These are phyloP conservation scores for Alosa sapidissima DNA, from an alignment of 2,797 vertebrate species.

Conservation along the genomic window DNA sequence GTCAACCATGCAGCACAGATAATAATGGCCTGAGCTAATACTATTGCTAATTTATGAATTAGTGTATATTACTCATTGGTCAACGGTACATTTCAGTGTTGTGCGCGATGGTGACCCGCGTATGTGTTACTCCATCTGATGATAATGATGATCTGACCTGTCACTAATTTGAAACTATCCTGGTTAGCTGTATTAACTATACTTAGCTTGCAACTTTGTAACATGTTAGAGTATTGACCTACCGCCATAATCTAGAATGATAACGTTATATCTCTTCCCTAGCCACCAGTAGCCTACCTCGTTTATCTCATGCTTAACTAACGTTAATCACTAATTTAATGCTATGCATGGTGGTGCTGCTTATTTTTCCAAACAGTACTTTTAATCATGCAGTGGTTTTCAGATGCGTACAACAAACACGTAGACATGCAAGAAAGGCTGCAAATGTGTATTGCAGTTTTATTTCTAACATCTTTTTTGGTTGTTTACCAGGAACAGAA, in stretches of 20 bases:
- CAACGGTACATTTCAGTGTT: background rate
- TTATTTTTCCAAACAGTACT: background rate
- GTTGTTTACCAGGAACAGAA: constrained; percentile 70
- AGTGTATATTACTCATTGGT: background rate
- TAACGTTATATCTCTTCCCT: background rate
- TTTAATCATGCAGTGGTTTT: background rate
- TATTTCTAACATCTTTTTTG: background rate
- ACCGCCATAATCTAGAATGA: background rate
- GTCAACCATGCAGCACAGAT: background rate
- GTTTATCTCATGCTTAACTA: background rate
- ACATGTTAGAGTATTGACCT: background rate
- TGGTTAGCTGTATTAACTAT: background rate
- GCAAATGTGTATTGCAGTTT: background rate
- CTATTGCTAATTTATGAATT: constrained; percentile 4
- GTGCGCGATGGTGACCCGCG: background rate
- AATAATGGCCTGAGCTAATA: background rate
- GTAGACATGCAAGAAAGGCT: background rate
- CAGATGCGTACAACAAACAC: background rate
- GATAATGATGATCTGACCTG: background rate
- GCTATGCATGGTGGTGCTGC: background rate
- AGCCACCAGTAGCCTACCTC: background rate
- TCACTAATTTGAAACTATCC: background rate
- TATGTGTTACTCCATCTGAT: background rate
- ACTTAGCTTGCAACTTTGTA: background rate
- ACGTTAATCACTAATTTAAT: background rate